Conservation (phyloP, 2,888 invertebrate genomes). For the Plagodis pulveraria region DNA sequence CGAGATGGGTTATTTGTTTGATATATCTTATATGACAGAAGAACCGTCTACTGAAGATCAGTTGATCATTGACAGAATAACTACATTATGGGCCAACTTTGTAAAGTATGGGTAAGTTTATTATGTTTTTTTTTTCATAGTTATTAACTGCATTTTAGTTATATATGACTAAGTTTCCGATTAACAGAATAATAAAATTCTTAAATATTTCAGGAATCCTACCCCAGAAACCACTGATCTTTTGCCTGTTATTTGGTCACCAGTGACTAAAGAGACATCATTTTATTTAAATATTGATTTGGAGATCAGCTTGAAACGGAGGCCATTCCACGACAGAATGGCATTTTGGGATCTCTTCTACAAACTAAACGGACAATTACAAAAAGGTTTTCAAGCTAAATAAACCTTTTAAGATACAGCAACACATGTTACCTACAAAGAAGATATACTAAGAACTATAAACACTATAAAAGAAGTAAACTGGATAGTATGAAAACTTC, state of each 20-base stretch:
- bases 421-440: not conserved
- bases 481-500: not conserved
- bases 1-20: not conserved
- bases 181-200: not conserved
- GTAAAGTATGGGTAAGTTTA: not conserved
- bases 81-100: not conserved
- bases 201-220: slow-evolving; percentile 47
- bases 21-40: not conserved
- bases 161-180: slow-evolving; percentile 30
- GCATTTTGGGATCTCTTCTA: slow-evolving; percentile 56
- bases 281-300: slow-evolving; percentile 45
- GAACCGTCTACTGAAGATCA: not conserved
- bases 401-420: not conserved
- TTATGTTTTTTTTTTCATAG: too few species aligned
- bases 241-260: slow-evolving; percentile 47
- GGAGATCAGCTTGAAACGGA: slow-evolving; percentile 40
- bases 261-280: slow-evolving; percentile 36
- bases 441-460: not conserved
- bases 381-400: slow-evolving; percentile 30
- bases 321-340: slow-evolving; percentile 47
- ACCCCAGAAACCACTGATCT: slow-evolving; percentile 47
- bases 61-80: not conserved
- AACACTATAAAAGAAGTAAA: not conserved
- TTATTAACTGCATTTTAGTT: slow-evolving; percentile 26
- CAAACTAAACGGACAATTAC: slow-evolving; percentile 38